Base-by-base conservation (phyloP, 2,113 vertebrate genomes). In the Cyphomyrus plagiostoma region DNA sequence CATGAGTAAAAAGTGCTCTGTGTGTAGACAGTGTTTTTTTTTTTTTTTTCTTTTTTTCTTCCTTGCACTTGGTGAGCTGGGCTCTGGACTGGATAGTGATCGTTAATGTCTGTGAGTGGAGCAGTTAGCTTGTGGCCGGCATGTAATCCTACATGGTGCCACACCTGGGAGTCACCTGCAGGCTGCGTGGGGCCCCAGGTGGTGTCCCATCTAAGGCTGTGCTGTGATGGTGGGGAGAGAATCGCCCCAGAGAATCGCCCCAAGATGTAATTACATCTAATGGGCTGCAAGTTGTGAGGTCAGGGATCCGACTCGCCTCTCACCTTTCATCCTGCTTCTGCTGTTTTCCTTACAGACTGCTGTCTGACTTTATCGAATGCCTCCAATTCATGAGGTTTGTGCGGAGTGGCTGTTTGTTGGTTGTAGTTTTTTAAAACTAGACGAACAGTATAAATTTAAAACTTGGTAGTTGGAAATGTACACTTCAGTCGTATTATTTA, bases 251-350 rank as follows among this genome's bases (percentile, higher is more conserved):
- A 35, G 56, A 35, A 50, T 87, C 58, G n/a, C 49, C 42, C 13
- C n/a, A 70, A 87, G 83, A 89, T 89, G 45, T 86, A 86, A 86
- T 84, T 85, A 56, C 45, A 74, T 26, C 42, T 86, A 86, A 89
- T 56, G 42, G 83, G 83, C 45, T 70, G 19, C 48, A 4, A 84
- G 39, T 86, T 66, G 45, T 49, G 84, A 39, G 56, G 89, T 7
- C 46, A 17, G 26, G 56, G 2, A 89, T 49, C 19, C 30, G 48
- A 15, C 53, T 89, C 26, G 10, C 42, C 83, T 46, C 70, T 39
- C 23, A 23, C 66, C 48, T 87, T 86, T 89, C 86, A 30, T 62
- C 49, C 19, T 26, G 35, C 26, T 86, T 26, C 35, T 17, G 70
- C 30, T 1, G 1, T 15, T 74, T 74, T 17, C 13, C 26, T 70